Evolutionary conservation across 2,113 vertebrate genomes (phyloP).

Genomic region (Accipiter virgatus): DNA sequence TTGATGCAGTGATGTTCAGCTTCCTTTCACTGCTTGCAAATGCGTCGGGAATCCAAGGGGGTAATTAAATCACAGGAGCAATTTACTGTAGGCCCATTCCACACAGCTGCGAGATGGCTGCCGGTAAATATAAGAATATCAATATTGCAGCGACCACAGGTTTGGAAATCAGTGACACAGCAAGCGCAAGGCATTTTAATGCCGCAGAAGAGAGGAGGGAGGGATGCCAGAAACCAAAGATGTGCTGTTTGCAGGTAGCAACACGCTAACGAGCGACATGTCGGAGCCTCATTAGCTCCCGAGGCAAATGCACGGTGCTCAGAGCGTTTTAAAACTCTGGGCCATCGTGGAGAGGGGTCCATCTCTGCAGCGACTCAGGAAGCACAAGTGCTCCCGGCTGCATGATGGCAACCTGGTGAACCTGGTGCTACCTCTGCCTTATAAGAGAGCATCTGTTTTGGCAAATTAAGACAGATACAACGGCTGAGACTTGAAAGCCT

Average conservation of each 20-base stretch:
- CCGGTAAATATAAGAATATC: not conserved
- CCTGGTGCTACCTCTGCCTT: not conserved
- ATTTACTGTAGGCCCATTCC: not conserved
- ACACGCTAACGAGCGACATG: rapidly evolving
- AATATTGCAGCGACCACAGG: not conserved
- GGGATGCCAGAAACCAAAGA: not conserved
- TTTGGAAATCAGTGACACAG: not conserved
- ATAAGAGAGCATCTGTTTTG: not conserved
- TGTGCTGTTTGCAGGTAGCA: not conserved
- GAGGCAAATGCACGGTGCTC: not conserved
- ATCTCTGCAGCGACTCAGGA: not conserved
- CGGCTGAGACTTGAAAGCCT: not conserved
- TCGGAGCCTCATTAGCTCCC: not conserved
- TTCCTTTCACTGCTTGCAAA: not conserved
- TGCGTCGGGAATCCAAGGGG: not conserved
- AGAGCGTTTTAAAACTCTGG: not conserved
- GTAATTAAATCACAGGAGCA: not conserved
- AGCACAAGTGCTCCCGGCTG: not conserved
- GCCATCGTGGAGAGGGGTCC: not conserved
- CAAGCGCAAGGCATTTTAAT: not conserved
- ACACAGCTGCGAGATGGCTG: not conserved
- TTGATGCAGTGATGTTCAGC: not conserved
- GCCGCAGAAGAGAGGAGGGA: not conserved
- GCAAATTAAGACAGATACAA: not conserved
- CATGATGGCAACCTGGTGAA: not conserved